These are phyloP conservation scores for Alectura lathami DNA, from an alignment of 2,113 vertebrate genomes.

Conservation along the genomic window DNA sequence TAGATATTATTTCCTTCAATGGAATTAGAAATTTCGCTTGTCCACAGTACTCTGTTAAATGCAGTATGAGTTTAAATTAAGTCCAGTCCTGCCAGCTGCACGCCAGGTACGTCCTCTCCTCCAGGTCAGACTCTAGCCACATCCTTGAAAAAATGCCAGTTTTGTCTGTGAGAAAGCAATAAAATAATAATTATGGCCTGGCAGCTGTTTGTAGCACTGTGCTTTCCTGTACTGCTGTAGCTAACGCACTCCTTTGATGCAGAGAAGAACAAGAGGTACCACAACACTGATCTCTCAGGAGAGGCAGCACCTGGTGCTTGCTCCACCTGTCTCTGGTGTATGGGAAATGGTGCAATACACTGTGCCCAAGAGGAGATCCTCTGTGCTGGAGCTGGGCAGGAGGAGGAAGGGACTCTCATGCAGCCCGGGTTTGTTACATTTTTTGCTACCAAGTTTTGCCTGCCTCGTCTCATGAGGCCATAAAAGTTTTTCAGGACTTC, in stretches of 20 bases:
- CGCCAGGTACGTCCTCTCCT: not conserved
- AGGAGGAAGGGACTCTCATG: not conserved
- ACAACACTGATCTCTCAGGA: not conserved
- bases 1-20: not conserved
- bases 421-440: not conserved
- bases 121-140: not conserved
- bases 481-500: not conserved
- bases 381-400: accelerated
- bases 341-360: not conserved
- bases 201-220: not conserved
- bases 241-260: not conserved
- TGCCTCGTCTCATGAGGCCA: not conserved
- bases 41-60: not conserved
- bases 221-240: not conserved
- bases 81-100: not conserved
- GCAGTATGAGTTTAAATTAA: not conserved
- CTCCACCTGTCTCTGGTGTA: not conserved
- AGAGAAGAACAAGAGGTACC: not conserved
- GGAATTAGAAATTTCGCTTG: not conserved
- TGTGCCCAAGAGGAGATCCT: not conserved
- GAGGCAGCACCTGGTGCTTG: accelerated
- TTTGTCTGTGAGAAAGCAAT: conserved; percentile 23
- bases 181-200: not conserved
- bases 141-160: conserved; percentile 10
- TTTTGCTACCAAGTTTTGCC: not conserved